Evolutionary conservation across 2,888 invertebrate species (phyloP).

Genomic region (Encarsia formosa): DNA sequence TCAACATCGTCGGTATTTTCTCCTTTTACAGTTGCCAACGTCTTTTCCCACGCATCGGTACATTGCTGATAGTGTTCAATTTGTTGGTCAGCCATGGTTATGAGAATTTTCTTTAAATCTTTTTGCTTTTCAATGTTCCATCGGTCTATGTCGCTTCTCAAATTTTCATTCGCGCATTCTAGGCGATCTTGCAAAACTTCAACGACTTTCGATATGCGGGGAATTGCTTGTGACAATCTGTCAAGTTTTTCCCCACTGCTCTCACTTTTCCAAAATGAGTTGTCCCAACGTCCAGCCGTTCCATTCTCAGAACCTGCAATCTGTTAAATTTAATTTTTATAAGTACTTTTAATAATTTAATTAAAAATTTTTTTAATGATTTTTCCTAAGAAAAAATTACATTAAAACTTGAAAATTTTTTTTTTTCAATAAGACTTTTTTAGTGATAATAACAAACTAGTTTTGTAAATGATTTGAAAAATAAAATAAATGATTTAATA

Average conservation of each 20-base stretch:
- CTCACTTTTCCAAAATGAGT: conserved; percentile 60
- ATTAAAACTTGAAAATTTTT: too few relatives aligned
- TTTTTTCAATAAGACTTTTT: too few relatives aligned
- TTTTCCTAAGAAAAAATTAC: too few relatives aligned
- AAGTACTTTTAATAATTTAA: too few relatives aligned
- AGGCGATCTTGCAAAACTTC: conserved; percentile 60
- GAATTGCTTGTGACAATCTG: conserved; percentile 51
- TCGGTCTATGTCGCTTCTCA: conserved; percentile 64
- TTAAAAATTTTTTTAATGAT: too few relatives aligned
- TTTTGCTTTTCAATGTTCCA: conserved; percentile 65
- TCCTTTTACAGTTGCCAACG: conserved; percentile 45
- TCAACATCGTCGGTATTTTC: conserved; percentile 38
- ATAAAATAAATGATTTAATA: too few relatives aligned
- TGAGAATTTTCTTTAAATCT: conserved; percentile 61
- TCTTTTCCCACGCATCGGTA: conserved; percentile 58
- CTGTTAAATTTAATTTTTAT: too few relatives aligned
- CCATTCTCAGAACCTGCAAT: conserved; percentile 32
- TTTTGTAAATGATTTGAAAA: too few relatives aligned
- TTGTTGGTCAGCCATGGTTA: conserved; percentile 62
- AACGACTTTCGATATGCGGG: conserved; percentile 54
- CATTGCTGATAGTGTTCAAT: conserved; percentile 63
- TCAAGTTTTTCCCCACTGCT: conserved; percentile 57
- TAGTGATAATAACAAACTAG: too few relatives aligned
- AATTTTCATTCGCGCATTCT: conserved; percentile 66
- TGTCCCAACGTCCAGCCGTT: conserved; percentile 43